These are phyloP conservation scores for Xiphophorus birchmanni DNA, from an alignment of 2,797 vertebrate genomes.

Conservation along the genomic window DNA sequence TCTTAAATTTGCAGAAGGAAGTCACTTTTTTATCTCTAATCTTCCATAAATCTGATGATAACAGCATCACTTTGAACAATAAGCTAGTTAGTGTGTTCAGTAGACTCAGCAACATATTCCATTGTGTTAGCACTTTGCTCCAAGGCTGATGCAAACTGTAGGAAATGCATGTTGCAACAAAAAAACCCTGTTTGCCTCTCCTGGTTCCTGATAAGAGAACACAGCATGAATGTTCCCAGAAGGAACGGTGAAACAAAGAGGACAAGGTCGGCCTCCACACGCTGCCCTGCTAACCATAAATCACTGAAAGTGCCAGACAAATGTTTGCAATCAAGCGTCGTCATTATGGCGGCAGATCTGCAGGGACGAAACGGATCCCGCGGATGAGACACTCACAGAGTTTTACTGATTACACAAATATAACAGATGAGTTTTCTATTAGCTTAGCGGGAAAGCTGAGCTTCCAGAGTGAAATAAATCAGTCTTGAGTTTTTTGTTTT, in stretches of 20 bases:
- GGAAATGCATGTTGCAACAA: neutral
- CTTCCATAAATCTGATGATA: constrained; percentile 3
- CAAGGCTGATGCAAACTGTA: constrained; percentile 26
- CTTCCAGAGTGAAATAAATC: neutral
- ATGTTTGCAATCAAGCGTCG: constrained; percentile 58
- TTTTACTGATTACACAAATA: constrained; percentile 47
- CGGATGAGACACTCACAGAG: constrained; percentile 40
- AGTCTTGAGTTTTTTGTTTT: too few species aligned
- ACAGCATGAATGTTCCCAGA: constrained; percentile 4
- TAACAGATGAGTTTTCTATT: constrained; percentile 50
- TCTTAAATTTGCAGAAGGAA: neutral
- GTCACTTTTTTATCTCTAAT: constrained; percentile 3
- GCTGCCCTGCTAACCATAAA: constrained; percentile 41
- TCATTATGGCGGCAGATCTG: constrained; percentile 48
- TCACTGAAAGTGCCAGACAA: constrained; percentile 47
- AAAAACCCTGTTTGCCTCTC: constrained; percentile 10
- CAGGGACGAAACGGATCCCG: constrained; percentile 37
- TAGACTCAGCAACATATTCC: constrained; percentile 19
- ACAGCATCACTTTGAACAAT: constrained; percentile 3
- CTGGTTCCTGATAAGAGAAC: constrained; percentile 19
- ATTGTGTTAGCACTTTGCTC: constrained; percentile 8
- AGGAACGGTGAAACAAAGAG: constrained; percentile 32
- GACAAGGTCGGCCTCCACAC: constrained; percentile 44
- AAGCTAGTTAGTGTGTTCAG: constrained; percentile 17
- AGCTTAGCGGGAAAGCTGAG: neutral